A percentile compares a stretch with the other conserved stretches of the same genome.
phyloP scores from a whole-genome alignment of 30 jellyfish, hydroid and myxozoan species.

The Aurelia aurita region DNA sequence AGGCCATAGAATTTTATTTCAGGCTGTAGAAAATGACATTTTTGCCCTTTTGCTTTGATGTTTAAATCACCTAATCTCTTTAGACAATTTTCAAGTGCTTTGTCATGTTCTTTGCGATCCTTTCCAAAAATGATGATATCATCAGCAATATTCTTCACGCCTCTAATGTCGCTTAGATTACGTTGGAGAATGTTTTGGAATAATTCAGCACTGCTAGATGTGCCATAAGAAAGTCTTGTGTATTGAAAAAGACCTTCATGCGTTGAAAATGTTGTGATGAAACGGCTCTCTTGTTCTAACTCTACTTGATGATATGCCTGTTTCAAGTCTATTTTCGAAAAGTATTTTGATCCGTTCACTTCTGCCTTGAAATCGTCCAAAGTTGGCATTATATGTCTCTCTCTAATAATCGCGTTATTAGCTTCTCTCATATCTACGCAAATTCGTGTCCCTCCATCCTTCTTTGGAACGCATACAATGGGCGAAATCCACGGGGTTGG shows the following conservation, averaged over 20 bases:
- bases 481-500: conserved; percentile 62
- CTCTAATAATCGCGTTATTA: conserved; percentile 48
- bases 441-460: conserved; percentile 55
- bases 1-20: conserved; percentile 52
- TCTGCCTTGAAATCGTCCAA: conserved; percentile 45
- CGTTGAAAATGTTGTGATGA: conserved; percentile 54
- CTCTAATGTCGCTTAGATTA: conserved; percentile 22
- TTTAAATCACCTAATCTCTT: not conserved
- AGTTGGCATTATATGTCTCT: conserved; percentile 64
- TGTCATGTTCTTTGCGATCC: conserved; percentile 44
- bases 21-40: conserved; percentile 23
- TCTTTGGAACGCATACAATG: conserved; percentile 51
- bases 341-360: conserved; percentile 61
- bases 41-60: no score
- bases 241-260: conserved; percentile 58
- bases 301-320: conserved; percentile 72
- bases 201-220: conserved; percentile 46
- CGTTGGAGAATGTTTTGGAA: conserved; percentile 38
- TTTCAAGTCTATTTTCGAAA: conserved; percentile 38
- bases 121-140: no score
- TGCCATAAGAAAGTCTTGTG: conserved; percentile 43
- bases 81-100: conserved; percentile 28
- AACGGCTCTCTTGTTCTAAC: conserved; percentile 50
- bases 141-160: conserved; percentile 56
- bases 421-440: conserved; percentile 71